These are phyloP conservation scores for Kryptolebias ocellatus DNA, from an alignment of 2,797 vertebrate species.

Conservation along the genomic window DNA sequence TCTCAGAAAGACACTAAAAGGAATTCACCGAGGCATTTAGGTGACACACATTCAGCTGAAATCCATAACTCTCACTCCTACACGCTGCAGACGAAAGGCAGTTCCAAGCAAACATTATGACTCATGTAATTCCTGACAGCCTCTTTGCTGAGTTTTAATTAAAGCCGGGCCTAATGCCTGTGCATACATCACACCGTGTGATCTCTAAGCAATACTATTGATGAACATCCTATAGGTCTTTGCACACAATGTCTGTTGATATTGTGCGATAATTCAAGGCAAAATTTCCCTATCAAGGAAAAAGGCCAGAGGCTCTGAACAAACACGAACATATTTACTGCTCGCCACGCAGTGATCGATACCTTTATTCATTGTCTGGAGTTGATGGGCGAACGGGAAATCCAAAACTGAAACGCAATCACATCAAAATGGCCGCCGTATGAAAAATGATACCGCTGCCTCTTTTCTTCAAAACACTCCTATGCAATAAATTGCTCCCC, in stretches of 20 bases:
- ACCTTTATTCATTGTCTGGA: conserved; percentile 44
- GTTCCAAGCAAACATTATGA: conserved; percentile 51
- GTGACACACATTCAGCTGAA: conserved; percentile 38
- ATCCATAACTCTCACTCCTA: conserved; percentile 30
- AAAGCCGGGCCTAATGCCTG: conserved; percentile 39
- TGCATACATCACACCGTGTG: conserved; percentile 36
- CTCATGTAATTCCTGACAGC: conserved; percentile 49
- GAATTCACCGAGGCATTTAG: conserved; percentile 26
- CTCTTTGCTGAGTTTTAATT: conserved; percentile 59
- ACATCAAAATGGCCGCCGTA: conserved; percentile 54
- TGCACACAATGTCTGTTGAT: conserved; percentile 33
- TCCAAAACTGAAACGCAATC: conserved; percentile 65
- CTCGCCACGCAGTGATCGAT: conserved; percentile 50
- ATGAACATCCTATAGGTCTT: conserved; percentile 45
- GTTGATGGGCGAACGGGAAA: conserved; percentile 57
- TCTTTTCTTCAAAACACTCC: conserved; percentile 50
- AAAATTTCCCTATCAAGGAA: conserved; percentile 54
- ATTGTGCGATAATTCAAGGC: conserved; percentile 51
- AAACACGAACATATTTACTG: conserved; percentile 52
- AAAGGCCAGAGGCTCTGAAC: conserved; percentile 18
- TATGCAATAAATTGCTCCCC: conserved; percentile 58
- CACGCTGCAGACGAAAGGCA: conserved; percentile 30
- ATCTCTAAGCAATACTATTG: conserved; percentile 49
- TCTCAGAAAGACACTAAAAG: conserved; percentile 25
- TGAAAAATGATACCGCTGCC: conserved; percentile 61